Conservation (phyloP, 2,113 vertebrate genomes). For the Gambusia holbrooki region DNA sequence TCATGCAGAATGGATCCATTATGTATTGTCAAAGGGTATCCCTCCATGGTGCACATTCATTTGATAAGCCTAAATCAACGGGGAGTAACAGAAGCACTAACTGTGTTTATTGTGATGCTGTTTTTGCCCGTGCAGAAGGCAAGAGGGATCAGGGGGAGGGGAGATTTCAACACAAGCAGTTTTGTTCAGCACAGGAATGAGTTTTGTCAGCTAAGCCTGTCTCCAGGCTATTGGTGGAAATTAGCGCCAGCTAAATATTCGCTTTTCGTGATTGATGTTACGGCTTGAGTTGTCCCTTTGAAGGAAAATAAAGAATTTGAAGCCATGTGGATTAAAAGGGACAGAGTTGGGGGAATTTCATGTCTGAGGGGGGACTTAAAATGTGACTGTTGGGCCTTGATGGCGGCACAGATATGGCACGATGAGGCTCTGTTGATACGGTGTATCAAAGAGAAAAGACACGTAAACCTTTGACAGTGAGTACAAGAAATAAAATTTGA, state of each 20-base stretch:
- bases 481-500: constrained; percentile 64
- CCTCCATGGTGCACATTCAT: constrained; percentile 78
- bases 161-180: constrained; percentile 75
- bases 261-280: constrained; percentile 83
- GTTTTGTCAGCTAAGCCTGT: constrained; percentile 84
- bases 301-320: constrained; percentile 82
- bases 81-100: constrained; percentile 76
- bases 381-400: constrained; percentile 69
- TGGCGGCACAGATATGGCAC: constrained; percentile 68
- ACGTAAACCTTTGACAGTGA: constrained; percentile 67
- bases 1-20: constrained; percentile 81
- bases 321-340: constrained; percentile 79
- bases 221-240: constrained; percentile 84
- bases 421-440: constrained; percentile 60
- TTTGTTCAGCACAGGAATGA: constrained; percentile 81
- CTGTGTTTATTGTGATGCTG: constrained; percentile 80
- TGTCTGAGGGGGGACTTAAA: constrained; percentile 69
- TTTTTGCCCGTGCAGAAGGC: constrained; percentile 71
- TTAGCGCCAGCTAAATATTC: constrained; percentile 84
- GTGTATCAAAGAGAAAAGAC: constrained; percentile 57
- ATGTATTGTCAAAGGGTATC: constrained; percentile 77
- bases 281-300: constrained; percentile 81
- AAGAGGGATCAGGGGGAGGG: constrained; percentile 71
- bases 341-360: constrained; percentile 69
- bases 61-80: constrained; percentile 78